Base-by-base conservation (phyloP, 1,140 invertebrate genomes). In the Heterodera carotae region DNA sequence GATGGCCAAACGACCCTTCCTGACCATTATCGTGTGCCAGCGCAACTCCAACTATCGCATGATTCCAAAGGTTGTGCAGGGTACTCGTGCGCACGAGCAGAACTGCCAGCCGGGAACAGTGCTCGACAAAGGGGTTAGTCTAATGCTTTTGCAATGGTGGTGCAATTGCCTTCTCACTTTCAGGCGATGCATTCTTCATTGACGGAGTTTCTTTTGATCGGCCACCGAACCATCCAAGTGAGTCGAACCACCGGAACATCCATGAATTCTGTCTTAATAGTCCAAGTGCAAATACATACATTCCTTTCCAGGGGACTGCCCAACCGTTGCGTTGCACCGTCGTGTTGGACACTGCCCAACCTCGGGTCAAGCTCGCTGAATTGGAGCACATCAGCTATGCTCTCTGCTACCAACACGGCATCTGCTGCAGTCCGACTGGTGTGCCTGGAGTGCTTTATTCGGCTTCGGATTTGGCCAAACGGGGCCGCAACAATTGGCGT, bases 11-110 rank as follows among this genome's bases (percentile, higher is more conserved):
- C 27, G 78, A 12, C 78, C 78, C 22, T 56, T 43, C 0, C 25
- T 80, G 12, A 80, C 68, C 4, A 81, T 79, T 29, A 39, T 79
- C n/a, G 78, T 79, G n/a, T n/a, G n/a, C n/a, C n/a, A n/a, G n/a
- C n/a, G n/a, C n/a, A n/a, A n/a, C n/a, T n/a, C n/a, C n/a, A 7
- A 36, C 29, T 79, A 79, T 48, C 78, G 78, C 1, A 79, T 79
- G 15, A 66, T 79, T 8, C 78, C 78, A 6, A 25, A 78, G 27
- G n/a, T 80, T 8, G 48, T 81, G 36, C 22, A 43, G 15, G 31
- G 48, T 6, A 34, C 33, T 29, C 68, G 29, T n/a, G 59, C 78
- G n/a, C 5, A 6, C 0, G 78, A 80, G 31, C 78, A 79, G 43
- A 79, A 79, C 36, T 69, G 72, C n/a, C 79, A 39, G 25, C 59